Evolutionary conservation across 2,797 vertebrate genomes (phyloP).

Genomic region (Centropyge bicolor): DNA sequence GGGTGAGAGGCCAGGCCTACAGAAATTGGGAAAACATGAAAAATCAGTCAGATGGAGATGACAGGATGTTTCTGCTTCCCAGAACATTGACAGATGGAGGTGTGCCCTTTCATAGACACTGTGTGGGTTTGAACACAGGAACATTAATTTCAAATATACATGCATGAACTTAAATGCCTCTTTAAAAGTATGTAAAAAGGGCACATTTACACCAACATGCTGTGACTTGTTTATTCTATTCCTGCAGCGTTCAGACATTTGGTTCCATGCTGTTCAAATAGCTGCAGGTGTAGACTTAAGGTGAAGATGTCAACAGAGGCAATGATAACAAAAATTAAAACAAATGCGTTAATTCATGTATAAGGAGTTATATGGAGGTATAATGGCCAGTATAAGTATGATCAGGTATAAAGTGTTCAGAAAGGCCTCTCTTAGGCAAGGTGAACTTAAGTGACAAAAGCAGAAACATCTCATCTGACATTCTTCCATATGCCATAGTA

Average conservation of each 20-base stretch:
- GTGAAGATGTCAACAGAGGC: not conserved
- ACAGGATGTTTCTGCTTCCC: not conserved
- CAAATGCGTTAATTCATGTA: not conserved
- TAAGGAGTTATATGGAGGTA: too few species aligned
- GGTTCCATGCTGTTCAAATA: not conserved
- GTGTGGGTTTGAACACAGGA: not conserved
- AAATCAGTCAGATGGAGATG: slow-evolving; percentile 1
- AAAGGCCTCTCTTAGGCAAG: not conserved
- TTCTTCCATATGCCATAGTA: not conserved
- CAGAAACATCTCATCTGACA: not conserved
- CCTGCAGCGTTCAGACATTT: not conserved
- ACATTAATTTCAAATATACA: not conserved
- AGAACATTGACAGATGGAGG: not conserved
- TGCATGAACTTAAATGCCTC: too few species aligned
- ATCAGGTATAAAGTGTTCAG: too few species aligned
- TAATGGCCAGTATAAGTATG: too few species aligned
- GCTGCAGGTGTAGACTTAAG: not conserved
- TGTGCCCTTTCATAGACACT: not conserved
- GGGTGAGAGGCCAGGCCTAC: slow-evolving; percentile 93
- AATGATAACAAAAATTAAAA: not conserved
- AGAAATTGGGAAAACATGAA: not conserved
- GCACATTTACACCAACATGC: not conserved
- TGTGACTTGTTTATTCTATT: not conserved
- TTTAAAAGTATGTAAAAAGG: not conserved
- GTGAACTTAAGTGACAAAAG: not conserved